A percentile compares a stretch with the other conserved stretches of the same genome.
These are phyloP conservation scores for Mamestra configurata DNA, from an alignment of 1,140 invertebrate genomes.

Conservation along the genomic window DNA sequence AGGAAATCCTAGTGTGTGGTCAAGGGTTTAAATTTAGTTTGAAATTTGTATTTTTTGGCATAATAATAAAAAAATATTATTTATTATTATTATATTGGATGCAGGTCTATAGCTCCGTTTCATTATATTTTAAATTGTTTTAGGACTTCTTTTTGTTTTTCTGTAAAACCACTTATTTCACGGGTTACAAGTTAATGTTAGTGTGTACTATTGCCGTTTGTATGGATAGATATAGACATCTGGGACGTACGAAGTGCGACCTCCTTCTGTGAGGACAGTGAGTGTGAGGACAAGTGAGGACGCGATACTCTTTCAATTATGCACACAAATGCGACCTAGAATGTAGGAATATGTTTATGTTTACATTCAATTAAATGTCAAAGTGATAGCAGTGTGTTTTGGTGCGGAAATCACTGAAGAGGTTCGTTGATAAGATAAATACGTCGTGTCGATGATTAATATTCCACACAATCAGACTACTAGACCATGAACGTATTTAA, in stretches of 20 bases:
- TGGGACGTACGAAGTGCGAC: slow-evolving; percentile 48
- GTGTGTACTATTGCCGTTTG: neutral
- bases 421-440: neutral
- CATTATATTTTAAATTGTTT: no score
- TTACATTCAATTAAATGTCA: slow-evolving; percentile 10
- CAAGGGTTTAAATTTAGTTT: no score
- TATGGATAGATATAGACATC: slow-evolving; percentile 1
- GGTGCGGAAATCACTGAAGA: neutral
- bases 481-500: neutral
- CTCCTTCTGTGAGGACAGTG: no score
- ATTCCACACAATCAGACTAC: neutral
- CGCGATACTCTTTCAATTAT: slow-evolving; percentile 53
- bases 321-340: slow-evolving; percentile 56
- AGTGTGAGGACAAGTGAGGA: no score
- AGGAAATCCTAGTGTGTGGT: no score
- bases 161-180: no score
- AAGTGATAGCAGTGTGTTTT: neutral
- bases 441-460: neutral
- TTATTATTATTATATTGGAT: no score
- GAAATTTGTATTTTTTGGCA: no score
- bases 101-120: no score
- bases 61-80: no score
- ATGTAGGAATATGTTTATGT: slow-evolving; percentile 37
- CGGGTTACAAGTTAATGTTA: neutral
- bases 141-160: no score